Percentiles rank a stretch among this genome's conserved stretches.
Conservation (phyloP, 2,113 vertebrate species). For the Dicentrarchus labrax region DNA sequence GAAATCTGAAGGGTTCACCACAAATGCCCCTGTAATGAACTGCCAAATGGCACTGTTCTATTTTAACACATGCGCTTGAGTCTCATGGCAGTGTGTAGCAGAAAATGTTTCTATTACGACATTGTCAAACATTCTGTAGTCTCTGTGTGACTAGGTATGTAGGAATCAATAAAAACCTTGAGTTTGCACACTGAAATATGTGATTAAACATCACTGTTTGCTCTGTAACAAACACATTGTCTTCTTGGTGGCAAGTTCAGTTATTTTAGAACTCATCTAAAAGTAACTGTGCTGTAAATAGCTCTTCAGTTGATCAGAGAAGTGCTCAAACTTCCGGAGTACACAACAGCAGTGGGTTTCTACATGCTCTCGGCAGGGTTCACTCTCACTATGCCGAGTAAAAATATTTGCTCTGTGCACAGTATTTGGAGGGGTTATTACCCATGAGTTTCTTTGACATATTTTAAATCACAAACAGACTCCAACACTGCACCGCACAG, state of each 20-base stretch:
- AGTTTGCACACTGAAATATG: not conserved
- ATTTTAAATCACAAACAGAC: constrained; percentile 36
- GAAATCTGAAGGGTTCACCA: constrained; percentile 2
- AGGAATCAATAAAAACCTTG: constrained; percentile 6
- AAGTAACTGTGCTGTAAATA: constrained; percentile 13
- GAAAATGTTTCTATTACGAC: constrained; percentile 6
- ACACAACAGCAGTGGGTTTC: constrained; percentile 31
- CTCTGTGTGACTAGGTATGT: not conserved
- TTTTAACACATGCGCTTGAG: not conserved
- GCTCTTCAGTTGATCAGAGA: constrained; percentile 33
- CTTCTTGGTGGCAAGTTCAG: not conserved
- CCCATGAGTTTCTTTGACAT: constrained; percentile 29
- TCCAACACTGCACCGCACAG: constrained; percentile 13
- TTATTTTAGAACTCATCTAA: constrained; percentile 19
- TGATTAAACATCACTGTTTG: not conserved
- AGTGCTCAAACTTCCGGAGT: constrained; percentile 26
- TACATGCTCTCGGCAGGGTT: constrained; percentile 19
- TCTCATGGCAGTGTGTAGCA: not conserved
- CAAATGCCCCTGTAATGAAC: constrained; percentile 9
- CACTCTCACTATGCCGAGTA: constrained; percentile 26
- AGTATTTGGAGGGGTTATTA: constrained; percentile 39
- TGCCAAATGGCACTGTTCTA: constrained; percentile 10
- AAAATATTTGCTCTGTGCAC: constrained; percentile 45
- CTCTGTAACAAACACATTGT: not conserved
- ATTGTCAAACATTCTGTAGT: not conserved